Base-by-base conservation (phyloP, 2,113 vertebrate species). In the Lanius ludovicianus region DNA sequence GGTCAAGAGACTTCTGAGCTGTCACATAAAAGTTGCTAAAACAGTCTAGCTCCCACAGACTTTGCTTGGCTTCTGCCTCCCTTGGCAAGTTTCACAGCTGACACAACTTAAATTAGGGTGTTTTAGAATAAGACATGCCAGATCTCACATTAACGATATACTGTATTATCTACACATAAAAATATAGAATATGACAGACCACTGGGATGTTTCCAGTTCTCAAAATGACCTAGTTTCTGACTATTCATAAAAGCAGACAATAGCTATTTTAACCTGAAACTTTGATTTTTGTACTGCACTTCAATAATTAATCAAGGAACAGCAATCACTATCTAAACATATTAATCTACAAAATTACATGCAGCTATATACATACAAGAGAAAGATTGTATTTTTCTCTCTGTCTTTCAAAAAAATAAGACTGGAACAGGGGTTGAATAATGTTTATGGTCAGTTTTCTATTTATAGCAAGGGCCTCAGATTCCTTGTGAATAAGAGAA, bases 161-260 rank as follows among this genome's bases (percentile, higher is more conserved):
- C 49, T 67, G 39, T 55, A 53, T 90, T 77, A 73, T 56, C 63
- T 94, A 83, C 55, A 77, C 59, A 60, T 37, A 85, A 91, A 90
- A 69, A 91, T 73, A 94, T 5, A 76, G 70, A 67, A 47, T 62
- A 42, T 83, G 84, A 91, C 83, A 93, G 75, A 63, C 53, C 42
- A 63, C n/a, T 52, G 55, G 13, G 27, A 65, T 68, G 60, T 67
- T 85, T 90, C 77, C 35, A 55, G 14, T 90, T 94, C 82, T 76
- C 85, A 50, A 30, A 80, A 23, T 93, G 91, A 90, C 93, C 84
- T 91, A 73, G 37, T 94, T 96, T 94, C 56, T 76, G 67, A 44
- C 74, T 79, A 21, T 44, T 87, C 33, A n/a, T 82, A 90, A 93
- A 89, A 87, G 74, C 49, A 85, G 57, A 83, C 74, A 91, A 59